phyloP scores from a whole-genome alignment of 2,888 invertebrate species.

The Sphecodes monilicornis region DNA sequence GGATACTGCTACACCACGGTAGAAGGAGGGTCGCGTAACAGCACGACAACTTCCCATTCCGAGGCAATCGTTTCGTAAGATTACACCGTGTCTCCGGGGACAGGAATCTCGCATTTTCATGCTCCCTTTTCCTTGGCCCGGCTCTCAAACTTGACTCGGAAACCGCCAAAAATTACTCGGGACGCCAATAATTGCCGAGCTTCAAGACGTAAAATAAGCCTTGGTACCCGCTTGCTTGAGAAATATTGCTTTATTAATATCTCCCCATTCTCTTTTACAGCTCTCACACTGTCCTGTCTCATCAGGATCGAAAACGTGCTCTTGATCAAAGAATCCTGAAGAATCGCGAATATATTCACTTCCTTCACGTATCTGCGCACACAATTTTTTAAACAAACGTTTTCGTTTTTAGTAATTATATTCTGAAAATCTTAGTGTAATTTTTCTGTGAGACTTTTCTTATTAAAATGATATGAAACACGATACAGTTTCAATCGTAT shows the following conservation, averaged over 20 bases:
- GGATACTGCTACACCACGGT: not conserved
- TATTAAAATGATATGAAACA: no score
- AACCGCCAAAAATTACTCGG: not conserved
- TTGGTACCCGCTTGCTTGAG: not conserved
- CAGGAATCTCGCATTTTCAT: conserved; percentile 14
- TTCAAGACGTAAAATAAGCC: not conserved
- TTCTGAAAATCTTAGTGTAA: no score
- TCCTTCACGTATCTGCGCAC: not conserved
- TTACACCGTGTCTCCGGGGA: conserved; percentile 26
- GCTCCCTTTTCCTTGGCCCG: not conserved
- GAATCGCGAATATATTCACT: no score
- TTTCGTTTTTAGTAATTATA: no score
- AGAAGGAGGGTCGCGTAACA: conserved; percentile 26
- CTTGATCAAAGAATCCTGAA: no score
- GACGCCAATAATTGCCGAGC: not conserved
- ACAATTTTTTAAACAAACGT: not conserved
- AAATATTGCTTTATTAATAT: not conserved
- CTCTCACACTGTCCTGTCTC: not conserved
- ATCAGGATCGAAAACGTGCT: not conserved
- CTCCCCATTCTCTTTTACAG: no score
- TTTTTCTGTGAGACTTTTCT: no score
- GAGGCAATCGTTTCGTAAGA: conserved; percentile 26
- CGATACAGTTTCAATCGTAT: no score
- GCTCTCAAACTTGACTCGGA: not conserved
- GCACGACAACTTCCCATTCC: conserved; percentile 40